A percentile compares a stretch with the other conserved stretches of the same genome.
These are phyloP conservation scores for Acrocyrtus sp. DNA, from an alignment of 2,888 invertebrate species.

Conservation along the genomic window DNA sequence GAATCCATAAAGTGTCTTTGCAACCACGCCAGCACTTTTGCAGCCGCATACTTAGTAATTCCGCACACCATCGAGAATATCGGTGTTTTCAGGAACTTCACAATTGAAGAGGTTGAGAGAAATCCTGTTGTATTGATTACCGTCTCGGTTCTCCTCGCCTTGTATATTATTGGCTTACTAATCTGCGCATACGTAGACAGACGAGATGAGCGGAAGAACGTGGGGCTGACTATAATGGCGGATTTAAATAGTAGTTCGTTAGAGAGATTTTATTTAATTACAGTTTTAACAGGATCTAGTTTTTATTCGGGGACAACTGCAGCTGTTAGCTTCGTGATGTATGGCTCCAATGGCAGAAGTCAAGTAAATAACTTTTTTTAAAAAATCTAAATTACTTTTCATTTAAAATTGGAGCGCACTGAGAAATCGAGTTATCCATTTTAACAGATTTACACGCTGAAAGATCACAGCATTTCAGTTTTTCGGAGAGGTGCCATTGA, in stretches of 20 bases:
- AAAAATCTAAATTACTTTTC: no score
- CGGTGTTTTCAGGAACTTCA: conserved; percentile 38
- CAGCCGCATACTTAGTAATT: conserved; percentile 46
- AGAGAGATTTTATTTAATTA: conserved; percentile 52
- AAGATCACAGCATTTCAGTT: conserved; percentile 27
- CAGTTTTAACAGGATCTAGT: conserved; percentile 55
- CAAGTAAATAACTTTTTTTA: conserved; percentile 40
- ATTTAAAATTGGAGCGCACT: background rate
- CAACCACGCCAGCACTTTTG: conserved; percentile 52
- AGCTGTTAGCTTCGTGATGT: conserved; percentile 53
- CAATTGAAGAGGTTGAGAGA: conserved; percentile 23
- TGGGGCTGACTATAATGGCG: conserved; percentile 55
- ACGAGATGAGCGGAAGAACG: conserved; percentile 21
- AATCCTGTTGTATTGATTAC: conserved; percentile 52
- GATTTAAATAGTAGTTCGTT: conserved; percentile 33
- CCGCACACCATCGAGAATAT: conserved; percentile 41
- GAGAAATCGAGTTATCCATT: conserved; percentile 9
- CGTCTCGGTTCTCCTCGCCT: conserved; percentile 30
- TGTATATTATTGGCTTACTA: conserved; percentile 45
- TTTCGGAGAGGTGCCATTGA: conserved; percentile 49
- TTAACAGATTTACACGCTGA: no score
- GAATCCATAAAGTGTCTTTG: conserved; percentile 50
- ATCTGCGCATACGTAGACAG: conserved; percentile 42
- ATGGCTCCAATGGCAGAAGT: conserved; percentile 53
- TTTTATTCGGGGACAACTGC: conserved; percentile 59